phyloP scores from a whole-genome alignment of 2,888 invertebrate genomes.

The Panorpa germanica region DNA sequence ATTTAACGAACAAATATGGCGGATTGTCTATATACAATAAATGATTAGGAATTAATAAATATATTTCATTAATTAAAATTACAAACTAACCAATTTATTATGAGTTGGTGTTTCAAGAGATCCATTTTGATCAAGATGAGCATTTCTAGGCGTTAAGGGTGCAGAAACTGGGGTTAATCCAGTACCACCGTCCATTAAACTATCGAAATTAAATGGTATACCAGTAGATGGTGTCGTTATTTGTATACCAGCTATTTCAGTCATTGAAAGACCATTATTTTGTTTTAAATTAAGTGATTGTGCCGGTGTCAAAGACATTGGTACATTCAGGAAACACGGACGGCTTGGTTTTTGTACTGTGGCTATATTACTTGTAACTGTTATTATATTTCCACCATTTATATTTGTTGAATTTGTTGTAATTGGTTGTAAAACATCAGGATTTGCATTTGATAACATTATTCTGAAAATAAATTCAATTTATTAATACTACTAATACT shows the following conservation, averaged over 20 bases:
- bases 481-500: too few relatives aligned
- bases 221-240: slow-evolving; percentile 79
- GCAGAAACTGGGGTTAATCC: slow-evolving; percentile 73
- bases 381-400: slow-evolving; percentile 17
- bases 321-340: slow-evolving; percentile 54
- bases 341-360: slow-evolving; percentile 33
- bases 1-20: too few relatives aligned
- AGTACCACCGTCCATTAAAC: slow-evolving; percentile 83
- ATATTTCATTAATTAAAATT: too few relatives aligned
- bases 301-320: slow-evolving; percentile 31
- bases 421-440: slow-evolving; percentile 19
- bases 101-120: too few relatives aligned
- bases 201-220: slow-evolving; percentile 78
- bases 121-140: too few relatives aligned
- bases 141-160: slow-evolving; percentile 48
- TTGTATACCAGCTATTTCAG: slow-evolving; percentile 58
- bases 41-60: too few relatives aligned
- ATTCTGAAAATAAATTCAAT: slow-evolving; percentile 20
- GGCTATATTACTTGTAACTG: slow-evolving; percentile 14
- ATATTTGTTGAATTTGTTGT: slow-evolving; percentile 18
- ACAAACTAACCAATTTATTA: too few relatives aligned
- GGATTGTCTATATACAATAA: too few relatives aligned
- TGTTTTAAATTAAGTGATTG: slow-evolving; percentile 31
- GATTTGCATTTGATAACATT: slow-evolving; percentile 31
- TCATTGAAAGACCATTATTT: slow-evolving; percentile 24